Conservation (phyloP, 2,888 invertebrate species). For the Meteorus cinctellus region DNA sequence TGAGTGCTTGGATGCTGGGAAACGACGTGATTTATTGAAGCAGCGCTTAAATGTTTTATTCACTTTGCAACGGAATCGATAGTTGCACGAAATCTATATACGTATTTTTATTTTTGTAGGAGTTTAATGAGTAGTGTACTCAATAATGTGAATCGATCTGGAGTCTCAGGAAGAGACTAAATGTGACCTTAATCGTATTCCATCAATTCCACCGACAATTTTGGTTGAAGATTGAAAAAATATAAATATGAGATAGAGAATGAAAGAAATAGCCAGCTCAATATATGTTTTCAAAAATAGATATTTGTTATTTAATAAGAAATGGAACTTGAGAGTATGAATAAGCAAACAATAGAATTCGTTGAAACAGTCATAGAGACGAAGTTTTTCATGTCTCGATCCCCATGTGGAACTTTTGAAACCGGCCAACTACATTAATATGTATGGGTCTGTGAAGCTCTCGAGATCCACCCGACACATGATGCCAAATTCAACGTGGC, state of each 20-base stretch:
- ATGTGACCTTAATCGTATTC: too few species aligned
- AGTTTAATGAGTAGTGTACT: neutral
- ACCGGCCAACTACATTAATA: constrained; percentile 36
- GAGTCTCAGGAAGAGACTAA: neutral
- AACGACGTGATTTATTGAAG: constrained; percentile 43
- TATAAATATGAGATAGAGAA: too few species aligned
- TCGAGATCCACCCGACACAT: constrained; percentile 24
- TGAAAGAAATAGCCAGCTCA: too few species aligned
- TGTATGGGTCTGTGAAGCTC: constrained; percentile 28
- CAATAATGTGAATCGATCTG: neutral
- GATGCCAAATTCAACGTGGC: constrained; percentile 13
- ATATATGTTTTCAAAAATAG: too few species aligned
- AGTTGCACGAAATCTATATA: neutral
- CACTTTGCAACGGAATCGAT: constrained; percentile 19
- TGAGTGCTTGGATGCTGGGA: constrained; percentile 44
- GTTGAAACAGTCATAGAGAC: neutral
- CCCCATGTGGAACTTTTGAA: constrained; percentile 27
- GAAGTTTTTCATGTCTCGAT: neutral
- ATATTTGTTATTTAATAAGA: too few species aligned
- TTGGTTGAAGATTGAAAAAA: too few species aligned
- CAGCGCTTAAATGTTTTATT: constrained; percentile 27
- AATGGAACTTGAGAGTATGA: neutral
- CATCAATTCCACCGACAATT: too few species aligned
- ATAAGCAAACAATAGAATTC: neutral
- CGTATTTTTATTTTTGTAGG: neutral